A percentile compares a stretch with the other conserved stretches of the same genome.
Conservation (phyloP, 2,113 vertebrate genomes). For the Centrocercus urophasianus region DNA sequence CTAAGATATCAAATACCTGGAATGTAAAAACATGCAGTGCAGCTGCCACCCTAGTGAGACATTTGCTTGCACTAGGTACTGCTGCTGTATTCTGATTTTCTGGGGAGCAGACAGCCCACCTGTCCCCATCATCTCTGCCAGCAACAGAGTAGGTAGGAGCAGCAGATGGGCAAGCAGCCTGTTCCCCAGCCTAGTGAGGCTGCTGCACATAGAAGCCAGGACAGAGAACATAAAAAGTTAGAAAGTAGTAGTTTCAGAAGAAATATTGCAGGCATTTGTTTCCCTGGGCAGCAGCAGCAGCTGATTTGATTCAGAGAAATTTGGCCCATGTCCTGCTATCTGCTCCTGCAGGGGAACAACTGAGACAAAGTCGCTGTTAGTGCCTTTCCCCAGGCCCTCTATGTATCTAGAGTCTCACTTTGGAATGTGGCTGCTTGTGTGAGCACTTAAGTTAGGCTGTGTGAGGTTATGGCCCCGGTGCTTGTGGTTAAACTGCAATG, state of each 20-base stretch:
- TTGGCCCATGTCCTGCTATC: neutral
- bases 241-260: neutral
- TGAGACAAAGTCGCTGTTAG: neutral
- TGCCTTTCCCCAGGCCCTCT: neutral
- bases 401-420: neutral
- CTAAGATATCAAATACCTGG: neutral
- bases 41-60: neutral
- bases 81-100: neutral
- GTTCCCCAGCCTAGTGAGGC: neutral
- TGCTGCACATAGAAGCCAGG: neutral
- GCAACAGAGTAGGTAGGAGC: neutral
- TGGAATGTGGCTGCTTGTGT: neutral
- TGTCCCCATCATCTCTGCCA: neutral
- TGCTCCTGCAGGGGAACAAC: neutral
- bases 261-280: neutral
- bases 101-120: neutral
- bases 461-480: neutral
- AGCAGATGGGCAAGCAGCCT: slow-evolving; percentile 26
- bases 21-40: neutral
- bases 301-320: neutral
- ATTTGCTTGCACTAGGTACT: neutral
- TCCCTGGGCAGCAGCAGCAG: neutral
- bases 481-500: neutral
- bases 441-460: neutral
- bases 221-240: neutral